Percentiles rank a stretch among this genome's conserved stretches.
phyloP scores from a whole-genome alignment of 2,888 invertebrate species.

The Lasioglossum morio region DNA sequence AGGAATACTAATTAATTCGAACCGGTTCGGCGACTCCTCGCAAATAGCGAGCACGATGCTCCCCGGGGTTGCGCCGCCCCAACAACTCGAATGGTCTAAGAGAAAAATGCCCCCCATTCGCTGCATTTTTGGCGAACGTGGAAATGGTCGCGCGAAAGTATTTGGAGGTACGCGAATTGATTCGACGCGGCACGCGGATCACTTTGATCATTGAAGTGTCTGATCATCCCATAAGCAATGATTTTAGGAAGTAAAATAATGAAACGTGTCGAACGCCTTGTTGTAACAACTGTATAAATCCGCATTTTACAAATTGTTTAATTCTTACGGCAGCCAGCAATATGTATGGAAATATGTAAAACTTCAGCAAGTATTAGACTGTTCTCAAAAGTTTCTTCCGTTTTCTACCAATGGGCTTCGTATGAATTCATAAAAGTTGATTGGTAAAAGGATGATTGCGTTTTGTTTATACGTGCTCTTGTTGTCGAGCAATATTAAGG shows the following conservation, averaged over 20 bases:
- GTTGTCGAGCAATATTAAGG: neutral
- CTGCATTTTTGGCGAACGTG: neutral
- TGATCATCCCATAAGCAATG: neutral
- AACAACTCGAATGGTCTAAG: neutral
- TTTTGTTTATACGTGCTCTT: neutral
- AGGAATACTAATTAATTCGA: conserved; percentile 61
- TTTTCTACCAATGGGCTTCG: neutral
- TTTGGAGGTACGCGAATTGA: neutral
- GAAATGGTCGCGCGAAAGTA: neutral
- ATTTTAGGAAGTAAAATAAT: neutral
- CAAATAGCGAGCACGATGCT: neutral
- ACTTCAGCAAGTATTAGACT: neutral
- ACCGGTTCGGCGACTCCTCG: conserved; percentile 1
- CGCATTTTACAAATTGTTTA: neutral
- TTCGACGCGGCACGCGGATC: neutral
- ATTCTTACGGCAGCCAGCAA: neutral
- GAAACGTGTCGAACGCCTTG: neutral
- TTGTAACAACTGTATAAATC: neutral
- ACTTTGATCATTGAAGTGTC: neutral
- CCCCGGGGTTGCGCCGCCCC: neutral
- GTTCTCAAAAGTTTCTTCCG: neutral
- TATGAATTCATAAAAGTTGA: neutral
- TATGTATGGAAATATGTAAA: neutral
- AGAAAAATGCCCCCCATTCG: neutral
- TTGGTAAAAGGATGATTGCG: neutral